These are phyloP conservation scores for Thamnophis elegans DNA, from an alignment of 2,797 vertebrate species.

Conservation along the genomic window DNA sequence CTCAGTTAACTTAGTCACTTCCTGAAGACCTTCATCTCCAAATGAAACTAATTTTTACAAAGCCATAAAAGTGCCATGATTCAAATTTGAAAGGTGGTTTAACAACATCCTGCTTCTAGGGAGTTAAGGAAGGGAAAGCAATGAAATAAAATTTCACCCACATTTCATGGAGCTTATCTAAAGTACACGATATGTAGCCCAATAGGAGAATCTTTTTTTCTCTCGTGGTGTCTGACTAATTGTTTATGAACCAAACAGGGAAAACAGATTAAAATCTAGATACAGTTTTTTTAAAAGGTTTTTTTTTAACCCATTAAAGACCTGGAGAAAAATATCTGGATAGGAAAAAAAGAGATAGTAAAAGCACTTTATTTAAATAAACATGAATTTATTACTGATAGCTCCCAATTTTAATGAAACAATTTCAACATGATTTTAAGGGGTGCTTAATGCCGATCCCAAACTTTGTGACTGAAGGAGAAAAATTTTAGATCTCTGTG, in stretches of 20 bases:
- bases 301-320: background rate
- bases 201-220: slow-evolving; percentile 34
- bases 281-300: background rate
- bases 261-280: background rate
- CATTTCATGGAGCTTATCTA: slow-evolving; percentile 28
- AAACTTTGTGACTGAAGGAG: background rate
- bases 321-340: background rate
- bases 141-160: slow-evolving; percentile 27
- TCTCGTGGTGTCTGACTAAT: background rate
- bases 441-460: background rate
- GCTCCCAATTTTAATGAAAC: background rate
- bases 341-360: background rate
- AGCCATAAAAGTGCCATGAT: slow-evolving; percentile 13
- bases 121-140: slow-evolving; percentile 37
- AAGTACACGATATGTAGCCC: slow-evolving; percentile 39
- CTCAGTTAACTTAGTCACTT: slow-evolving; percentile 63
- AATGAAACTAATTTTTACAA: slow-evolving; percentile 34
- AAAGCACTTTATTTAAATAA: background rate
- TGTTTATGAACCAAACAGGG: background rate
- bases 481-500: background rate
- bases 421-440: background rate
- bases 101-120: slow-evolving; percentile 38
- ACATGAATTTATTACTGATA: background rate
- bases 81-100: slow-evolving; percentile 37
- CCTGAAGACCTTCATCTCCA: slow-evolving; percentile 57